Evolutionary conservation across 2,113 vertebrate species (phyloP), one percentile per base, ranked within the genome.

Genomic region (Theropithecus gelada): DNA sequence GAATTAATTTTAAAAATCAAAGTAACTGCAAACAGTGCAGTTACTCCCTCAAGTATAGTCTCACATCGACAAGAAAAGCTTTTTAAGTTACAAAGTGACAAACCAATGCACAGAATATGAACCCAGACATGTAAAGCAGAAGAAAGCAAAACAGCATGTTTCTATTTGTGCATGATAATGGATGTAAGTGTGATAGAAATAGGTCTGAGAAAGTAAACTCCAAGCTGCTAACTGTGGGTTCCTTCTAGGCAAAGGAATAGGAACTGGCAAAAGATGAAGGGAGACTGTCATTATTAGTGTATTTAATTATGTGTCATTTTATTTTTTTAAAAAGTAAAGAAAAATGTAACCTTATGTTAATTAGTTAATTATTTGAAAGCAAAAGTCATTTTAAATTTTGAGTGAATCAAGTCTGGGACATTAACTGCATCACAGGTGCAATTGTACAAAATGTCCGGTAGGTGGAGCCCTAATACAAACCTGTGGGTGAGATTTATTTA

Each of bases 371-470:
- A 93, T 55, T 66, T 75, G 43, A 88, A 68, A 85, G 14, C 43
- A 30, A 68, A 94, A 68, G 38, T 70, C 73, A 7, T 35, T n/a
- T 59, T 25, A 8, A 5, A 11, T 66, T 68, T 93, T 84, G 80
- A 83, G 9, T n/a, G n/a, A 88, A 59, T 61, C 2, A 8, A 55
- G 30, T 61, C 40, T 40, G 23, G 30, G 13, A 59, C 16, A 6
- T 18, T 4, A 66, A 72, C 14, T 20, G 52, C 90, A 76, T 61
- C 35, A 84, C n/a, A 86, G 20, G 25, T 93, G 78, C 94, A 90
- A 5, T 87, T 90, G 6, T 4, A 95, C 16, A 27, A 38, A 52
- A 68, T 89, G 25, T 35, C 95, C 97, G 86, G 89, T 73, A 96
- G 97, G 73, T 0, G 40, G 96, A n/a, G 89, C 88, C 76, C n/a